Percentiles rank a stretch among this genome's conserved stretches.
Conservation (phyloP, 2,113 vertebrate genomes). For the Scartelaos histophorus region DNA sequence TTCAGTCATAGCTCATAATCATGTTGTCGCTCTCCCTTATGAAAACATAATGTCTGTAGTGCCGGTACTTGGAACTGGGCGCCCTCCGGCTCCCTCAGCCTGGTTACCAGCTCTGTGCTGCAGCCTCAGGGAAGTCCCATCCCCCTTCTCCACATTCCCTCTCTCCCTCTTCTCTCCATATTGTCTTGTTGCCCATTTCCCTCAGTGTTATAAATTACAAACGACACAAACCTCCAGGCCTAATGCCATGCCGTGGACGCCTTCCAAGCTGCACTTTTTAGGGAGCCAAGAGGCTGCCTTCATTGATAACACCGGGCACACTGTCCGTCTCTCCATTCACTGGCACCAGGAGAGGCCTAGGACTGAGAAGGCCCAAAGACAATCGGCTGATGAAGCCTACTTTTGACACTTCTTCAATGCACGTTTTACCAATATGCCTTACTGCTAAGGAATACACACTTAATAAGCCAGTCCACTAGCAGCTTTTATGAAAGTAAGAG, state of each 20-base stretch:
- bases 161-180: constrained; percentile 74
- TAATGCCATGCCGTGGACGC: constrained; percentile 79
- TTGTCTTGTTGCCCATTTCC: constrained; percentile 81
- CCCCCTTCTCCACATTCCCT: constrained; percentile 72
- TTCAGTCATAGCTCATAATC: constrained; percentile 9
- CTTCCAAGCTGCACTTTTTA: constrained; percentile 78
- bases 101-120: constrained; percentile 61
- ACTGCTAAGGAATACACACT: constrained; percentile 8
- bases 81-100: constrained; percentile 58
- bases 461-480: constrained; percentile 11
- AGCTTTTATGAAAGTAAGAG: constrained; percentile 24
- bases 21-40: background rate
- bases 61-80: constrained; percentile 49
- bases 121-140: constrained; percentile 66
- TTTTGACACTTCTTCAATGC: constrained; percentile 46
- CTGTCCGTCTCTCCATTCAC: constrained; percentile 72
- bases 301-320: constrained; percentile 81
- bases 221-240: constrained; percentile 81
- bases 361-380: constrained; percentile 73
- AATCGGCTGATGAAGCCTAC: constrained; percentile 61
- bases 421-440: constrained; percentile 14
- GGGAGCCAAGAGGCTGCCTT: constrained; percentile 76
- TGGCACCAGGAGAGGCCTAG: constrained; percentile 70
- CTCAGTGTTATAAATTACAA: constrained; percentile 84
- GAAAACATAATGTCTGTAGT: constrained; percentile 52